Evolutionary conservation across 2,888 invertebrate genomes (phyloP).

Genomic region (Octonoba sinensis): DNA sequence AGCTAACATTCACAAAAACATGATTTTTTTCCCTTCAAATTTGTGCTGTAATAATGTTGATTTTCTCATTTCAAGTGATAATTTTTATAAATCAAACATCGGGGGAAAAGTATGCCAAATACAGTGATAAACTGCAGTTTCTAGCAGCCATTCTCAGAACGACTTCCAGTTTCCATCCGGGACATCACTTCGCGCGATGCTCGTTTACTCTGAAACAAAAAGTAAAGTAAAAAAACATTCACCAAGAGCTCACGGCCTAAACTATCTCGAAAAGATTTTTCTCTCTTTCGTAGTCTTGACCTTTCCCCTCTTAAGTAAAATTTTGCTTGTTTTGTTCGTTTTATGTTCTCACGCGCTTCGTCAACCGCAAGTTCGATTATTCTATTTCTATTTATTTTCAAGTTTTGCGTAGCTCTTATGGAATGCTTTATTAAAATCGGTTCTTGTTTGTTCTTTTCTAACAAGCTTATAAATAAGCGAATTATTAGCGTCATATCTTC

Average conservation of each 20-base stretch:
- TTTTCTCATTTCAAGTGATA: no score
- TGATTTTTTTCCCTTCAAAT: no score
- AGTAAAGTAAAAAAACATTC: not conserved
- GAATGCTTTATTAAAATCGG: not conserved
- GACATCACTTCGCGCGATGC: conserved; percentile 2
- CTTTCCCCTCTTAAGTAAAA: conserved; percentile 13
- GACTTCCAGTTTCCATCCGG: conserved; percentile 40
- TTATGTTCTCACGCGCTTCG: no score
- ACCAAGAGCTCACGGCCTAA: conserved; percentile 7
- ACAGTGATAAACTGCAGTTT: not conserved
- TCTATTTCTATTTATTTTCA: conserved; percentile 5
- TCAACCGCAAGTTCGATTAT: conserved; percentile 5
- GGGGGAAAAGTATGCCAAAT: not conserved
- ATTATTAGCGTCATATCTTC: no score
- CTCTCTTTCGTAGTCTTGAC: conserved; percentile 30
- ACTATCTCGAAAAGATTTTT: not conserved
- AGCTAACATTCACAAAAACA: no score
- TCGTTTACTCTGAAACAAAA: not conserved
- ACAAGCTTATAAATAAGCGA: no score
- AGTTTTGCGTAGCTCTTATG: conserved; percentile 6
- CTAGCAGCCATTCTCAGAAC: conserved; percentile 5
- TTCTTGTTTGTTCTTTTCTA: no score
- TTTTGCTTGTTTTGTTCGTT: conserved; percentile 2
- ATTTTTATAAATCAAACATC: no score
- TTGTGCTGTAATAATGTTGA: no score